Evolutionary conservation across 2,888 invertebrate genomes (phyloP).

Genomic region (Drosophila mercatorum): DNA sequence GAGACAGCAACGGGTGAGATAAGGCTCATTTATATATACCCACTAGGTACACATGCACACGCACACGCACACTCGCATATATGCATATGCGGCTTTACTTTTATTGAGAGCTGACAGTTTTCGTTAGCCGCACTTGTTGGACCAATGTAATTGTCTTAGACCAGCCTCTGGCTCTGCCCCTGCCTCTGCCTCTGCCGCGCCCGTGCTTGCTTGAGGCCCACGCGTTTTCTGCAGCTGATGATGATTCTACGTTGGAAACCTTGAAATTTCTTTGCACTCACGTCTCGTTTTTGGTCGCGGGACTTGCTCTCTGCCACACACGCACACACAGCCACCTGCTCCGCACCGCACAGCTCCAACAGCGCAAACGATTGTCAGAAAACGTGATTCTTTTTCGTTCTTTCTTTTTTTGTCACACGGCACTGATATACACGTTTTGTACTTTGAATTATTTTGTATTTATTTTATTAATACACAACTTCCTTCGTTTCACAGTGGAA

Average conservation of each 20-base stretch:
- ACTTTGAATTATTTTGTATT: conserved; percentile 56
- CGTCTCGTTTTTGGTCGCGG: conserved; percentile 44
- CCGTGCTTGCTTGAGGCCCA: conserved; percentile 29
- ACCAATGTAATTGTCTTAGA: conserved; percentile 25
- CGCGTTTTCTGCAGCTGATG: conserved; percentile 35
- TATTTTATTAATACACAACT: conserved; percentile 75
- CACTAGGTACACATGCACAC: not conserved
- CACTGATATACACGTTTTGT: conserved; percentile 64
- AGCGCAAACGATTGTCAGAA: conserved; percentile 54
- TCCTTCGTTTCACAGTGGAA: conserved; percentile 73
- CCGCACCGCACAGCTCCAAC: conserved; percentile 15
- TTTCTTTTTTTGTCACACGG: conserved; percentile 40
- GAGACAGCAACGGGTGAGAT: conserved; percentile 36
- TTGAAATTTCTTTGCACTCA: conserved; percentile 66
- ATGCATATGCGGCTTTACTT: conserved; percentile 22
- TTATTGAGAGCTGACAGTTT: conserved; percentile 2
- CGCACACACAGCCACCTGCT: conserved; percentile 16
- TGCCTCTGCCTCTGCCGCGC: conserved; percentile 13
- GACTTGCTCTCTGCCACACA: conserved; percentile 41
- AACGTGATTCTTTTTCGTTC: conserved; percentile 66
- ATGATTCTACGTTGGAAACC: conserved; percentile 48
- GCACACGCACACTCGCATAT: not conserved
- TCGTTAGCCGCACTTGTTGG: conserved; percentile 40
- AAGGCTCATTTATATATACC: conserved; percentile 29
- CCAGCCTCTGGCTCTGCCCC: conserved; percentile 7